Conservation (phyloP, 2,888 invertebrate genomes). For the Epistrophe grossulariae region DNA sequence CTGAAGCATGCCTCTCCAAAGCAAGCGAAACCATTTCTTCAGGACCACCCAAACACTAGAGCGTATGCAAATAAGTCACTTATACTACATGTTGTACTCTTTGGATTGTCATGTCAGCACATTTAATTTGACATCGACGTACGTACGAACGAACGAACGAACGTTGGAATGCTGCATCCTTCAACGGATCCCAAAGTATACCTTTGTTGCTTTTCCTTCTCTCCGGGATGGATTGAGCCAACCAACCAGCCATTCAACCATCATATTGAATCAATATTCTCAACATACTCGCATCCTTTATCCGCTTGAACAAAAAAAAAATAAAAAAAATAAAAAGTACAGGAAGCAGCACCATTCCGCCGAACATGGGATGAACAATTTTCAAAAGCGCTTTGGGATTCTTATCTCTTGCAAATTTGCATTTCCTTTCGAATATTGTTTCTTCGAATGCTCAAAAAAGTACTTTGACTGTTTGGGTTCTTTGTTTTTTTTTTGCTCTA, state of each 20-base stretch:
- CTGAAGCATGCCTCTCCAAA: constrained; percentile 58
- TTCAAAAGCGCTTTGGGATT: constrained; percentile 58
- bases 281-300: constrained; percentile 58
- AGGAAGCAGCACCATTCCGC: constrained; percentile 34
- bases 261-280: constrained; percentile 74
- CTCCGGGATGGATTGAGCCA: constrained; percentile 1
- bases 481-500: background rate
- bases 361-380: constrained; percentile 50
- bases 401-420: constrained; percentile 70
- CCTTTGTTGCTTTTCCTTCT: constrained; percentile 20
- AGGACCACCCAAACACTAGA: constrained; percentile 34
- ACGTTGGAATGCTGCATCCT: constrained; percentile 50
- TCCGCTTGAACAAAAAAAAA: constrained; percentile 23
- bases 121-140: constrained; percentile 74
- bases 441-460: background rate
- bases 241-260: constrained; percentile 49
- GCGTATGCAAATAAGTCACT: constrained; percentile 74
- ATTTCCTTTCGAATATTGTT: constrained; percentile 48
- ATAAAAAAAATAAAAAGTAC: background rate
- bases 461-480: constrained; percentile 24
- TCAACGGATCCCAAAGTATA: constrained; percentile 4
- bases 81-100: constrained; percentile 67
- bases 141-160: constrained; percentile 27
- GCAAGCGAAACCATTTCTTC: constrained; percentile 50
- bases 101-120: constrained; percentile 74